Evolutionary conservation across 2,113 vertebrate genomes (phyloP), one percentile per base, ranked within the genome.

Genomic region (Corvus moneduloides): DNA sequence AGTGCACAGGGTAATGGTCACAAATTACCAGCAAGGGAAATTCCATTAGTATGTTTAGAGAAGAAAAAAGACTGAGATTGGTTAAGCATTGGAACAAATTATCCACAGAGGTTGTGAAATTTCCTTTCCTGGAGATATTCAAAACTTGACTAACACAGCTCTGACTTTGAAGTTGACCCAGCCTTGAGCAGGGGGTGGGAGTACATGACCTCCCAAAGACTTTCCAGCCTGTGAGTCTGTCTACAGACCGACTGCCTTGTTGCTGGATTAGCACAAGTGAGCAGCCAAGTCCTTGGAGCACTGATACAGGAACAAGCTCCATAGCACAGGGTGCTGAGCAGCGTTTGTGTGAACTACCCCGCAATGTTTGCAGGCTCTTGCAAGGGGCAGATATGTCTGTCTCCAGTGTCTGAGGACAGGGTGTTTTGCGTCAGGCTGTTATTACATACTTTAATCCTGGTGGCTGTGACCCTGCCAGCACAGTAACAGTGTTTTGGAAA

Each of bases 41-140:
- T 93, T 92, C 90, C 69, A 35, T 79, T 77, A 33, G 5, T 66
- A 19, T 81, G 58, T 77, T 88, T 43, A 23, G 26, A 69, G 35
- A 51, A 56, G 68, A 69, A 79, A 52, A 52, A 74, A 69, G 48
- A 5, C 49, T 41, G 67, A 69, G 59, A 94, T 41, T 46, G 35
- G 33, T 71, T 69, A 81, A 81, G 51, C 39, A 5, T 86, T 94
- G 83, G 92, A 94, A 92, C 73, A 87, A 69, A 86, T 95, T 96
- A 89, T 71, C 30, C n/a, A 14, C 20, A 44, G 86, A 64, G 48
- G 7, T 95, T 97, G 76, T 92, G 94, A 95, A 96, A 97, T 95
- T 43, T 89, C 79, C 28, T 35, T 71, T 95, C 68, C 68, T 88
- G 88, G 75, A 93, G 85, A 95, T 83, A 77, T 1, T 88, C 18